Evolutionary conservation across 2,113 vertebrate species (phyloP), one percentile per base, ranked within the genome.

Genomic region (Coreoperca whiteheadi): DNA sequence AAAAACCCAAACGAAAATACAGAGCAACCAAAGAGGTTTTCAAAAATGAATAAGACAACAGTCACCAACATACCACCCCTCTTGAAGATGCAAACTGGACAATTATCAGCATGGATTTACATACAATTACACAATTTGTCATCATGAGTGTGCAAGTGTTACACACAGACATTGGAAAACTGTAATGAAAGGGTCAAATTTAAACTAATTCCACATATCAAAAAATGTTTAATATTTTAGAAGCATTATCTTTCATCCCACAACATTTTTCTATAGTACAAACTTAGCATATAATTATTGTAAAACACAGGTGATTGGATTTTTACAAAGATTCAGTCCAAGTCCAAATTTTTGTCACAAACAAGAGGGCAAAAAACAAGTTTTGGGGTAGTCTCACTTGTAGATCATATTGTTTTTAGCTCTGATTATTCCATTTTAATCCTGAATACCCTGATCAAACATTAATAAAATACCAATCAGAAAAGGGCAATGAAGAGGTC

Each of bases 371-470:
- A 81, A 82, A 70, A 82, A 34, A 66, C 34, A 10, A n/a, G 7
- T 51, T 71, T 63, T 34, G 34, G 39, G 63, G 74, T 20, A 69
- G 61, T 87, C 14, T 76, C 23, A 69, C 53, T 34, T 56, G 9
- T 46, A 65, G 11, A 82, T 77, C 25, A 12, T 53, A 61, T 50
- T 37, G 12, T 46, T 76, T 85, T 85, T 28, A 56, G 60, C 56
- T 84, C 74, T 30, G 34, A 63, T 74, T 20, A 69, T 77, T 87
- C 88, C 86, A 82, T 89, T 93, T 91, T 30, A 74, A 89, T 91
- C 86, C 87, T 82, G 37, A 70, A 91, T 82, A 93, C 93, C 91
- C 91, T 90, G 89, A 93, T 94, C 48, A 81, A 86, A 89, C 88
- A 28, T 79, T 65, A 34, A 60, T 61, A 79, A 84, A 74, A 91